phyloP scores from a whole-genome alignment of 2,797 vertebrate genomes.

The Saxicola maurus region DNA sequence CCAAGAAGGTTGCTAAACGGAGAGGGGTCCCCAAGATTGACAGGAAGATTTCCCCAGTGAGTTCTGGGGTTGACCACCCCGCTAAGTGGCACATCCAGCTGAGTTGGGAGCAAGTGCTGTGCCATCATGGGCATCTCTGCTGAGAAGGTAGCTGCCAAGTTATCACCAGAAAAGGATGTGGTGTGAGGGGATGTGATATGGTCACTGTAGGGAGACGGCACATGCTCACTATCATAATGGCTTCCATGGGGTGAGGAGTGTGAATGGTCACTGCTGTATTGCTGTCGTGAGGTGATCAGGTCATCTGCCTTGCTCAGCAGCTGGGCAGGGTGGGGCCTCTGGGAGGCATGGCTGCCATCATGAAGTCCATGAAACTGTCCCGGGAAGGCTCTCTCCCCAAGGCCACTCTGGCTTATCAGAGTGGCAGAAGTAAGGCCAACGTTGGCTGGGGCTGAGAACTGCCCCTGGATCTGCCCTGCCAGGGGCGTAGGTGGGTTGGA shows the following conservation, averaged over 20 bases:
- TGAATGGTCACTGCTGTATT: constrained; percentile 83
- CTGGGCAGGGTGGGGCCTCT: constrained; percentile 83
- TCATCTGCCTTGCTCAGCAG: constrained; percentile 89
- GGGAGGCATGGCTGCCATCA: constrained; percentile 80
- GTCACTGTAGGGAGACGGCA: constrained; percentile 94
- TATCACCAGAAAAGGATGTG: constrained; percentile 78
- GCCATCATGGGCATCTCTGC: constrained; percentile 89
- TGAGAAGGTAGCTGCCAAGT: constrained; percentile 83
- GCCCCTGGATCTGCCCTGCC: constrained; percentile 81
- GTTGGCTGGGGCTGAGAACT: constrained; percentile 78
- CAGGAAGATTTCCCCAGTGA: constrained; percentile 90
- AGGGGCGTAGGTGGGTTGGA: constrained; percentile 87
- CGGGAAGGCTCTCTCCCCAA: constrained; percentile 89
- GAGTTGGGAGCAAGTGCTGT: constrained; percentile 78
- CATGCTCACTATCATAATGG: constrained; percentile 95
- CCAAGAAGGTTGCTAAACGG: constrained; percentile 91
- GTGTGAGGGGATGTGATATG: constrained; percentile 91
- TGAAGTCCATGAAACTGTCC: constrained; percentile 82
- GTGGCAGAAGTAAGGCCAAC: constrained; percentile 82
- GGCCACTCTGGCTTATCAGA: constrained; percentile 84
- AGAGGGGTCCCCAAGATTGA: constrained; percentile 87
- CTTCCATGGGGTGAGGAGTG: constrained; percentile 89
- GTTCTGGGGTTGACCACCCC: constrained; percentile 87
- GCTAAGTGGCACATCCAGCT: constrained; percentile 89
- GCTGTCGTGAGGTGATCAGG: constrained; percentile 82